Base-by-base conservation (phyloP, 1,140 invertebrate species). In the Phortica variegata region DNA sequence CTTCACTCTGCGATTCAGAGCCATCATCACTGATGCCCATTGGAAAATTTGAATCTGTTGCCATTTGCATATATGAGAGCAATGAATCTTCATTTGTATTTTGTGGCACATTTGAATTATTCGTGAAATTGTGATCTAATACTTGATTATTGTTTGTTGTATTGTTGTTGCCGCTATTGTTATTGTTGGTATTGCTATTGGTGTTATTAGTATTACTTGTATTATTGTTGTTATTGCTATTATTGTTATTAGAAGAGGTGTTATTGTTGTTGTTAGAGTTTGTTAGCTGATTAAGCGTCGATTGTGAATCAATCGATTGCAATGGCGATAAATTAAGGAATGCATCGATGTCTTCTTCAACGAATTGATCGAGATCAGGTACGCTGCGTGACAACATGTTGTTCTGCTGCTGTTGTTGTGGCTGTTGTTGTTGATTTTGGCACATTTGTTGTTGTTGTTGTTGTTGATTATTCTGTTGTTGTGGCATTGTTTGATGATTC, bases 21-120 rank as follows among this genome's bases (percentile, higher is more conserved):
- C 58, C 62, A 20, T 73, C 70, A 13, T 71, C 66, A 34, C 63
- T 74, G 23, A 74, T 73, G 49, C 66, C 66, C 58, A 74, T 71
- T 34, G 58, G 61, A 12, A 74, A 74, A 47, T 73, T 71, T 17
- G 70, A 60, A 38, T 73, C 69, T 3, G 71, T 62, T 16, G 70
- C 57, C 61, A 74, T 61, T 55, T 74, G 70, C 71, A 74, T 71
- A 37, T 71, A 74, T 8, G 66, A 65, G 0, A 74, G 44, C 39
- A 74, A 42, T 1, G 66, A 73, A 16, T 74, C 71, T 32, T 74
- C 71, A 17, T 71, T 73, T 10, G 60, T 60, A 8, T 70, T 58
- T 17, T 61, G 61, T 0, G 58, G 63, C 2, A 49, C 55, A 50
- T 51, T 58, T 4, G 52, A 52, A 18, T 18, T 61, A 38, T 43